phyloP scores from a whole-genome alignment of 2,113 vertebrate genomes.

The Aphyosemion australe region DNA sequence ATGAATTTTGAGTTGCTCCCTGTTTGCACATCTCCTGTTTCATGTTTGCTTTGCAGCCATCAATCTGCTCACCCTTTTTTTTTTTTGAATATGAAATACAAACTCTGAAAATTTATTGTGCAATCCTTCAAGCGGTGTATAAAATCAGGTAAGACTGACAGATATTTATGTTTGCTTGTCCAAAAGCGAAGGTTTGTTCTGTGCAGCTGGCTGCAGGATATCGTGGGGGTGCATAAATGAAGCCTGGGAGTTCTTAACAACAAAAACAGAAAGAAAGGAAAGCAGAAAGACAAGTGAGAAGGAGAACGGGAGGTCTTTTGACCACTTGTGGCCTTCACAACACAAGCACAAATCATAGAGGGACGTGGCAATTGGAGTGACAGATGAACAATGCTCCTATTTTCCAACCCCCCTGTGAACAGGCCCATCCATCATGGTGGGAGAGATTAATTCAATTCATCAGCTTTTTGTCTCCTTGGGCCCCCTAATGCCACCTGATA shows the following conservation, averaged over 20 bases:
- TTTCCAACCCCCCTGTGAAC: conserved; percentile 77
- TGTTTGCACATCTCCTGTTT: too few species aligned
- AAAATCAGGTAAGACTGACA: conserved; percentile 12
- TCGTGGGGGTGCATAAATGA: conserved; percentile 32
- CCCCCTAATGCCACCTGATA: conserved; percentile 80
- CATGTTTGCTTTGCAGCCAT: too few species aligned
- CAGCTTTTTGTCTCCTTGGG: conserved; percentile 80
- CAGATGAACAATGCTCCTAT: conserved; percentile 81
- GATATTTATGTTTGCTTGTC: conserved; percentile 20
- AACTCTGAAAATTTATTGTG: not conserved
- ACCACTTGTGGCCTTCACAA: conserved; percentile 80
- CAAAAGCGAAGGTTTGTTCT: conserved; percentile 22
- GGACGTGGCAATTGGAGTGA: conserved; percentile 79
- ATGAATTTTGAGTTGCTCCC: too few species aligned
- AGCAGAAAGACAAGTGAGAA: conserved; percentile 37
- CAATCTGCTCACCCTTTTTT: not conserved
- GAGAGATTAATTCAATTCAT: conserved; percentile 83
- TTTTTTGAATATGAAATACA: not conserved
- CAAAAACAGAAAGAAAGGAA: conserved; percentile 13
- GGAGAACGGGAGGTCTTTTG: conserved; percentile 67
- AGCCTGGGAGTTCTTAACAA: conserved; percentile 31
- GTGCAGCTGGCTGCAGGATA: conserved; percentile 38
- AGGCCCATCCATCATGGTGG: conserved; percentile 78
- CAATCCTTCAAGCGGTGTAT: not conserved
- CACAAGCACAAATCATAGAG: conserved; percentile 78